phyloP scores from a whole-genome alignment of 53 echinoderm and acorn worm species.

The Holothuria leucospilota region DNA sequence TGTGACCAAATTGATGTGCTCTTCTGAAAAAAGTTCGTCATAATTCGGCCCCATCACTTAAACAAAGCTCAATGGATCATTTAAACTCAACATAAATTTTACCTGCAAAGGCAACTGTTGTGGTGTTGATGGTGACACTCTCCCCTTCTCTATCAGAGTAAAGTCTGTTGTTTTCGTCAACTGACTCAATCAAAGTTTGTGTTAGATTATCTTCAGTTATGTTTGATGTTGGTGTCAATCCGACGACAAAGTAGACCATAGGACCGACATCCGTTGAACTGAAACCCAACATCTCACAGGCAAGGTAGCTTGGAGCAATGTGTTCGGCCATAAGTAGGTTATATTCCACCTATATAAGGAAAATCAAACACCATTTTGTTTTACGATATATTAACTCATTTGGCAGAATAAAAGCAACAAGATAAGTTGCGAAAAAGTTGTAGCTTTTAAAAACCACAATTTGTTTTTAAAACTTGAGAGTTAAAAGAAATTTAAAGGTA shows the following conservation, averaged over 20 bases:
- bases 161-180: slow-evolving; percentile 5
- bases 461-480: no score
- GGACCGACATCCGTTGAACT: background rate
- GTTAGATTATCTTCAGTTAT: slow-evolving; percentile 11
- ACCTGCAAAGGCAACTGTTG: background rate
- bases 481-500: no score
- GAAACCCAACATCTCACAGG: slow-evolving; percentile 5
- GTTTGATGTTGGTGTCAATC: slow-evolving; percentile 20
- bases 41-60: no score
- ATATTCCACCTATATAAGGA: background rate
- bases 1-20: no score
- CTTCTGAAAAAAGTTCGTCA: no score
- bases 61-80: no score
- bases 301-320: background rate
- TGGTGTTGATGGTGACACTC: slow-evolving; percentile 15
- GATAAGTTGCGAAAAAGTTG: no score
- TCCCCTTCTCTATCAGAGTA: slow-evolving; percentile 25
- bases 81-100: background rate
- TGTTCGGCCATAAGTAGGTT: background rate
- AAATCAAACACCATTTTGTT: background rate
- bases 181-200: background rate
- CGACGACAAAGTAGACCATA: background rate
- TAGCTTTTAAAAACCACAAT: no score
- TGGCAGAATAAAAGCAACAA: no score
- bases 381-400: no score